These are phyloP conservation scores for Eretmocerus hayati DNA, from an alignment of 2,888 invertebrate species.

Conservation along the genomic window DNA sequence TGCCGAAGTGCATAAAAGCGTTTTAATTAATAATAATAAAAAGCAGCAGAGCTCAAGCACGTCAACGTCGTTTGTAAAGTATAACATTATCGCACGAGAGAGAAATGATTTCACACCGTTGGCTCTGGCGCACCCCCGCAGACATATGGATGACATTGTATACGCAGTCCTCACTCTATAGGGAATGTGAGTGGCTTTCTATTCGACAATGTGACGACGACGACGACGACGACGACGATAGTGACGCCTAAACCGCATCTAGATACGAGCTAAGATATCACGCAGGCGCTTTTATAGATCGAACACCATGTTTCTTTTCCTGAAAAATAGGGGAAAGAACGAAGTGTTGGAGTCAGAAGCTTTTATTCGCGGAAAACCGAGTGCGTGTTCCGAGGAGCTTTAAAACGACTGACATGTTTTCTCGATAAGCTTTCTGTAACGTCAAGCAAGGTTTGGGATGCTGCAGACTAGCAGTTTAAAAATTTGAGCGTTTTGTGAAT, in stretches of 20 bases:
- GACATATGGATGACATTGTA: conserved; percentile 42
- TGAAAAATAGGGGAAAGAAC: background rate
- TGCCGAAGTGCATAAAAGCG: too few relatives aligned
- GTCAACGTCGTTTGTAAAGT: too few relatives aligned
- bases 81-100: background rate
- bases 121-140: conserved; percentile 39
- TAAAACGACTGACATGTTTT: conserved; percentile 18
- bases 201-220: too few relatives aligned
- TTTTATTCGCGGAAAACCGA: conserved; percentile 23
- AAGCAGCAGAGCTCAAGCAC: too few relatives aligned
- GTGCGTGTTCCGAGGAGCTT: conserved; percentile 14
- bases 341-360: background rate
- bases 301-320: conserved; percentile 38
- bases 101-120: conserved; percentile 15
- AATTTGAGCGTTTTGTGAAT: too few relatives aligned
- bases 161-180: conserved; percentile 19
- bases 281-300: conserved; percentile 33
- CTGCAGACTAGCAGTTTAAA: too few relatives aligned
- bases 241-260: conserved; percentile 24
- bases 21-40: too few relatives aligned
- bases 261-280: conserved; percentile 38
- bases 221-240: too few relatives aligned
- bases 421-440: conserved; percentile 17
- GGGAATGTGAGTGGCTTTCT: too few relatives aligned
- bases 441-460: too few relatives aligned